Percentiles rank a stretch among this genome's conserved stretches.
phyloP scores from a whole-genome alignment of 2,888 invertebrate species.

The Chymomyza caudatula region DNA sequence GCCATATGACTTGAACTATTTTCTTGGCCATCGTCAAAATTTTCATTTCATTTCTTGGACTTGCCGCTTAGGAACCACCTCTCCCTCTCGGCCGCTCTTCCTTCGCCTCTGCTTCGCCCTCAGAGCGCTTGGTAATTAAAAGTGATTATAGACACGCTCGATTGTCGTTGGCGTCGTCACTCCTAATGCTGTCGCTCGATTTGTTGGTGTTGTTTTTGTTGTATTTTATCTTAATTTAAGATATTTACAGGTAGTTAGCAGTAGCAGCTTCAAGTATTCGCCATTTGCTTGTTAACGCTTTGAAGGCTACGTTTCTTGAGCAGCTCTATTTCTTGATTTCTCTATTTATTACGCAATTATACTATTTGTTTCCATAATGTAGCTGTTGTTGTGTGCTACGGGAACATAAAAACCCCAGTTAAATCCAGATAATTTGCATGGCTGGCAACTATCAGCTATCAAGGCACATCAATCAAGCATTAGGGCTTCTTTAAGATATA shows the following conservation, averaged over 20 bases:
- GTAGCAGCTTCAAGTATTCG: background rate
- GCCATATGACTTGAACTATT: constrained; percentile 31
- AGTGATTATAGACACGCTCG: constrained; percentile 68
- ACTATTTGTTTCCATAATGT: too few species aligned
- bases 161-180: constrained; percentile 31
- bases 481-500: too few species aligned
- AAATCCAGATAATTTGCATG: too few species aligned
- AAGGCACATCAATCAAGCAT: too few species aligned
- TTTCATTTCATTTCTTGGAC: background rate
- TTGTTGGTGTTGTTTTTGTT: constrained; percentile 16
- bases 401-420: too few species aligned
- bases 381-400: too few species aligned
- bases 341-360: background rate
- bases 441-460: too few species aligned
- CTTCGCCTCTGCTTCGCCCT: too few species aligned
- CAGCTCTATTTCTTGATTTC: background rate
- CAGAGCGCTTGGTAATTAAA: constrained; percentile 56
- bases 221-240: constrained; percentile 32
- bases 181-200: too few species aligned
- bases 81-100: too few species aligned
- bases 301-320: background rate
- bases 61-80: background rate
- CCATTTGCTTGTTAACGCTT: background rate
- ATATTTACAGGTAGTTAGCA: constrained; percentile 17
- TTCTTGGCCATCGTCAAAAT: constrained; percentile 8